phyloP scores from a whole-genome alignment of 64 coral and sea anemone genomes.

The Dendrophyllia cribrosa region DNA sequence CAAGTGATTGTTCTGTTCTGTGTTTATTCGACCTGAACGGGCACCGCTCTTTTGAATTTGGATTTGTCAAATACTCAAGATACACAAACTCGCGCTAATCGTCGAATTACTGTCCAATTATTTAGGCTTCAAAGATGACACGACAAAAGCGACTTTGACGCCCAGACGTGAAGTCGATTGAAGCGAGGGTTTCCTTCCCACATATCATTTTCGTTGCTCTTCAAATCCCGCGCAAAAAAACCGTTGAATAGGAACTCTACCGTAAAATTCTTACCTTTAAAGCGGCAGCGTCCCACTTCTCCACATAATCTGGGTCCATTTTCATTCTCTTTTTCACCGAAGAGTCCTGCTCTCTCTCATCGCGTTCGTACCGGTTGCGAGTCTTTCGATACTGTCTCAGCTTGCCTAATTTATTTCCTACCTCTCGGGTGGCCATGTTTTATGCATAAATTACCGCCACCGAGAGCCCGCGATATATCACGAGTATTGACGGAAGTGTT shows the following conservation, averaged over 20 bases:
- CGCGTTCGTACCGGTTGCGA: background rate
- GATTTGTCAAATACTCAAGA: background rate
- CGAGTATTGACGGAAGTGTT: background rate
- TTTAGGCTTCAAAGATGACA: background rate
- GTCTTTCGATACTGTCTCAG: conserved; percentile 34
- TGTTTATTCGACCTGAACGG: conserved; percentile 48
- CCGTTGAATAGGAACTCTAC: background rate
- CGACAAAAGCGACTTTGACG: background rate
- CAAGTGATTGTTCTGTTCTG: background rate
- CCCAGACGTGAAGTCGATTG: background rate
- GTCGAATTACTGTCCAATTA: background rate
- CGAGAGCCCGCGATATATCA: conserved; percentile 6
- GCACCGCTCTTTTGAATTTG: background rate
- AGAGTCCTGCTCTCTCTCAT: background rate
- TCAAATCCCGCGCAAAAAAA: conserved; percentile 16
- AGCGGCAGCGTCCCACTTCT: conserved; percentile 52
- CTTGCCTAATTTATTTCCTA: conserved; percentile 30
- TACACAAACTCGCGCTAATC: background rate
- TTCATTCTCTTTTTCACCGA: conserved; percentile 27
- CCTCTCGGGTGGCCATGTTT: conserved; percentile 34
- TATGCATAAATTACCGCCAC: conserved; percentile 21
- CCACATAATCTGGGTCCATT: conserved; percentile 37
- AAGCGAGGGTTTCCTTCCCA: background rate
- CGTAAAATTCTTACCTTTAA: conserved; percentile 27
- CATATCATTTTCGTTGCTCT: background rate